Evolutionary conservation across 2,888 invertebrate genomes (phyloP), one percentile per base, ranked within the genome.

Genomic region (Apamea anceps): DNA sequence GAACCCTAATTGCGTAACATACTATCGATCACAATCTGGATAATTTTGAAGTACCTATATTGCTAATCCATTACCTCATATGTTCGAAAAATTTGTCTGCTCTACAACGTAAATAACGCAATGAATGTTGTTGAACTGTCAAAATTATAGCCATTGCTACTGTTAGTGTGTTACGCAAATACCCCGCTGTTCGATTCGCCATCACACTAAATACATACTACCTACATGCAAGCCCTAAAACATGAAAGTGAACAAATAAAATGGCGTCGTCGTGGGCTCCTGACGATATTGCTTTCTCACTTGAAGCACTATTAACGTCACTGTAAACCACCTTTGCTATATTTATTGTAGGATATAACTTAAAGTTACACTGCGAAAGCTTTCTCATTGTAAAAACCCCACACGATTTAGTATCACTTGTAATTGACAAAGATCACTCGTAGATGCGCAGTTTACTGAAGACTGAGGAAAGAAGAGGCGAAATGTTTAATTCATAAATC

Each of bases 261-360:
- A 80, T 81, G 74, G 85, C 82, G 75, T 62, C 66, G 32, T 84
- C 70, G 72, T 87, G 80, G 54, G 72, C 85, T 87, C 68, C 86
- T 77, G 86, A 86, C 88, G 63, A 79, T 86, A 88, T 86, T 86
- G 86, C 86, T 75, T 85, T 81, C 86, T 45, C 86, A 86, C 75
- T 82, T 88, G 79, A 74, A 88, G 77, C 72, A 77, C 86, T 88
- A 88, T 88, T 86, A 88, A 88, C 79, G 86, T 86, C 86, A 79
- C 60, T 82, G 86, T 77, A 88, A 88, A 86, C 86, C 77, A 79
- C 83, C 82, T 76, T 70, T 60, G 82, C 79, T 88, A 70, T 81
- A 85, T 85, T 85, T 85, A 85, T 85, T 87, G 82, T 81, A 42
- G 63, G 65, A 77, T 85, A 85, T 85, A 85, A 85, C 88, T 87